Percentiles rank a stretch among this genome's conserved stretches.
Conservation (phyloP, 1,140 invertebrate species). For the Samia ricini region DNA sequence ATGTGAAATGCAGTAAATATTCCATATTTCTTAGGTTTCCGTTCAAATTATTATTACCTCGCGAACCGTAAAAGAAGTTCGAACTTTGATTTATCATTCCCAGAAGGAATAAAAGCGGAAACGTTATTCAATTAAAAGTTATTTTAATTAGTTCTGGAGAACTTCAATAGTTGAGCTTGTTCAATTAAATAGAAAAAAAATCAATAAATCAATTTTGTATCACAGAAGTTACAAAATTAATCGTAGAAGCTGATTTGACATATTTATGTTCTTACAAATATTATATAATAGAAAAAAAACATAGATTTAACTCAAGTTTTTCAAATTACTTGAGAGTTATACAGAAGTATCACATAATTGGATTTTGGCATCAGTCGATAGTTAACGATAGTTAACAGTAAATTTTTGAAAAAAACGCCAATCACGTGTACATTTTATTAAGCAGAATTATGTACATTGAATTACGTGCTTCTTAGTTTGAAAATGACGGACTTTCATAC, state of each 20-base stretch:
- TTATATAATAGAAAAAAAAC: too few relatives aligned
- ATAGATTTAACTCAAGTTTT: too few relatives aligned
- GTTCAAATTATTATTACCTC: not conserved
- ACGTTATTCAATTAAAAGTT: conserved; percentile 14
- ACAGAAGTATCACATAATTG: too few relatives aligned
- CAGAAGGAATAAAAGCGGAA: not conserved
- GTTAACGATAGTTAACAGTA: too few relatives aligned
- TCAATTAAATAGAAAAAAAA: conserved; percentile 4
- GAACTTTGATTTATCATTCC: conserved; percentile 8
- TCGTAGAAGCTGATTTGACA: not conserved
- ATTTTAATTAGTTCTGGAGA: conserved; percentile 5
- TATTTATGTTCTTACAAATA: too few relatives aligned
- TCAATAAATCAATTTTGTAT: conserved; percentile 3
- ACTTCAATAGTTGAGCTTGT: not conserved
- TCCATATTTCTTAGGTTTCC: not conserved
- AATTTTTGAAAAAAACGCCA: too few relatives aligned
- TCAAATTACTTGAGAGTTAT: too few relatives aligned
- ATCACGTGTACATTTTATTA: too few relatives aligned
- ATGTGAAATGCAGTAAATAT: not conserved
- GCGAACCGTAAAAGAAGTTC: conserved; percentile 4
- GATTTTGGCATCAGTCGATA: too few relatives aligned
- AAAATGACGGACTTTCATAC: too few relatives aligned
- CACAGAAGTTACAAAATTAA: not conserved
- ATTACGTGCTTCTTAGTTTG: too few relatives aligned
- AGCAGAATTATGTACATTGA: too few relatives aligned